Evolutionary conservation across 92 coral and sea anemone species (phyloP), one percentile per base, ranked within the genome.

Genomic region (Siderastrea siderea): DNA sequence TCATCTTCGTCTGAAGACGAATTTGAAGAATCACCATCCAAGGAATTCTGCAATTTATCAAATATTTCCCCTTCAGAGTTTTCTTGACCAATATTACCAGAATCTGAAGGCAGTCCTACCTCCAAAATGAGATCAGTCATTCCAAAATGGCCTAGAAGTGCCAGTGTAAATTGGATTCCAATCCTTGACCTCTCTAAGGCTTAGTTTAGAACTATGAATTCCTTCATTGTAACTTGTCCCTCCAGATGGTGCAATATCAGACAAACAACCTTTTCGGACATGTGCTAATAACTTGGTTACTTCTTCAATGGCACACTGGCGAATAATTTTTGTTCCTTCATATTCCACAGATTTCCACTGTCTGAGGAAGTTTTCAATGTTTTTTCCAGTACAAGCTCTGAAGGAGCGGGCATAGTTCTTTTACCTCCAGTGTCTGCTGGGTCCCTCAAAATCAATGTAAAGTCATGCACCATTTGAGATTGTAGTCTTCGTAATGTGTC

Each of bases 211-310:
- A 82, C 79, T 78, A 69, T 84, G 90, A 2, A 84, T 60, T 14
- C 90, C 87, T 74, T 90, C 93, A 80, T 90, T 90, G 6, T 79
- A 45, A 54, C 81, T 79, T n/a, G 83, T 85, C 45, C 90, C 93
- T 54, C 86, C 93, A 26, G 90, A 78, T 1, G 77, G 82, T 16
- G 87, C 70, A 46, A 90, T 90, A 26, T 77, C 65, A 2, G 93
- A 90, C 55, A 89, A 47, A 60, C 93, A 89, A 19, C 93, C 93
- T 47, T 90, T 70, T 47, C 72, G 53, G 14, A 68, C 86, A 85
- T 84, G 90, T 8, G 64, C 16, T 49, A 74, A 60, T 60, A 89
- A 63, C 48, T 78, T 89, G 65, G 84, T 54, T 5, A 83, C 70
- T 70, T 89, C 93, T 3, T 77, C 72, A 38, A 89, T 78, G 83